Evolutionary conservation across 2,888 invertebrate genomes (phyloP).

Genomic region (Drosophila antonietae): DNA sequence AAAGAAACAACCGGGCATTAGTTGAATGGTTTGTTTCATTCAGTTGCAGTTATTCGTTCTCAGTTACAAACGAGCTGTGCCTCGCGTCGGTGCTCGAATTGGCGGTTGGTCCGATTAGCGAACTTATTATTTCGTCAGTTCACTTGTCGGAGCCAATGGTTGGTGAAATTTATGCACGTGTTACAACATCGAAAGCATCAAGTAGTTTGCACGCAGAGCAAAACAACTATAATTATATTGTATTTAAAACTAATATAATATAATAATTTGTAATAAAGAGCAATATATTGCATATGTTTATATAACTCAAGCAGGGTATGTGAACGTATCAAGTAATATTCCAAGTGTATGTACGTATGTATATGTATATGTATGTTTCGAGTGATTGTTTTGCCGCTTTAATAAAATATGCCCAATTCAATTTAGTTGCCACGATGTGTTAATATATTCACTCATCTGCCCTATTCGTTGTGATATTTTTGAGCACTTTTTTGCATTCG

Average conservation of each 20-base stretch:
- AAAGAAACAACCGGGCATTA: not conserved
- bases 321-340: no score
- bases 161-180: constrained; percentile 36
- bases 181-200: constrained; percentile 62
- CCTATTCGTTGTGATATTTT: constrained; percentile 30
- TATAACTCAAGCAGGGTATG: no score
- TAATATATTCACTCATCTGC: constrained; percentile 18
- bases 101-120: not conserved
- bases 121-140: not conserved
- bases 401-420: constrained; percentile 21
- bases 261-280: constrained; percentile 14
- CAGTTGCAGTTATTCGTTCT: constrained; percentile 5
- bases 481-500: constrained; percentile 10
- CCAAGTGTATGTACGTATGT: no score
- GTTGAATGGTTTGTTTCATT: constrained; percentile 31
- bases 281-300: constrained; percentile 5
- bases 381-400: constrained; percentile 10
- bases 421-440: not conserved
- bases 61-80: constrained; percentile 47
- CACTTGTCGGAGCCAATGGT: constrained; percentile 1
- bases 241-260: not conserved
- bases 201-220: constrained; percentile 40
- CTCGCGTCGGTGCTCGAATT: constrained; percentile 31
- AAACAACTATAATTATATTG: not conserved
- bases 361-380: no score